Evolutionary conservation across 35 echinoderm and acorn worm species (phyloP).

Genomic region (Apostichopus japonicus): DNA sequence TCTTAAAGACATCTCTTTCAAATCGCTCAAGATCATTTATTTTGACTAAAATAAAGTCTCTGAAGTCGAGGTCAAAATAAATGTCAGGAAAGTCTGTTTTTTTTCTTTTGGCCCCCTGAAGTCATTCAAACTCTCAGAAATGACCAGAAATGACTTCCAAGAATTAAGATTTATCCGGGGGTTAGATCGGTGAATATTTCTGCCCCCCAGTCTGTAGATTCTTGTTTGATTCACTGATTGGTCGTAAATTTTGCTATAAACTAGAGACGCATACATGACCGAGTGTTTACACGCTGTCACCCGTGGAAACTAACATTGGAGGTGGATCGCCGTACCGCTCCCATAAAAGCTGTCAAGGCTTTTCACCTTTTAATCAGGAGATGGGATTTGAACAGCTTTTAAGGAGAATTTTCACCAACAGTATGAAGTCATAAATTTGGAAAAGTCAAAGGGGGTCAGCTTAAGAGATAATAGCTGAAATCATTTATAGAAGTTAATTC

Average conservation of each 20-base stretch:
- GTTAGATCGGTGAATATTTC: not conserved
- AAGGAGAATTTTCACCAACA: not conserved
- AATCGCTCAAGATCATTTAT: not conserved
- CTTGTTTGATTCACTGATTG: not conserved
- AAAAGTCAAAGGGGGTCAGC: not conserved
- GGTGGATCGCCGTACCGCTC: not conserved
- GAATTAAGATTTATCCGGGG: not conserved
- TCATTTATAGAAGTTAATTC: not conserved
- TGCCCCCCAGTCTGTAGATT: not conserved
- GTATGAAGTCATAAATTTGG: not conserved
- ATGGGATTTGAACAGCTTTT: constrained; percentile 19
- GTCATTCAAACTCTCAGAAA: not conserved
- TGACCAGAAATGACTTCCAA: constrained; percentile 1
- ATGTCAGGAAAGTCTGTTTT: not conserved
- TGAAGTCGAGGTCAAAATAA: not conserved
- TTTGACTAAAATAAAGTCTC: not conserved
- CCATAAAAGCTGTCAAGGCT: not conserved
- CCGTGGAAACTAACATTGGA: not conserved
- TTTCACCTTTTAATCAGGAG: constrained; percentile 4
- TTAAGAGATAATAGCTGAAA: constrained; percentile 13
- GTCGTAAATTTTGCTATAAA: not conserved
- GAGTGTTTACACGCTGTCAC: not conserved
- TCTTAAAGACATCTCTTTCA: not conserved
- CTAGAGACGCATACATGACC: not conserved
- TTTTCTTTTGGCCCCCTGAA: not conserved